Evolutionary conservation across 2,888 invertebrate genomes (phyloP).

Genomic region (Trachelus stipa): DNA sequence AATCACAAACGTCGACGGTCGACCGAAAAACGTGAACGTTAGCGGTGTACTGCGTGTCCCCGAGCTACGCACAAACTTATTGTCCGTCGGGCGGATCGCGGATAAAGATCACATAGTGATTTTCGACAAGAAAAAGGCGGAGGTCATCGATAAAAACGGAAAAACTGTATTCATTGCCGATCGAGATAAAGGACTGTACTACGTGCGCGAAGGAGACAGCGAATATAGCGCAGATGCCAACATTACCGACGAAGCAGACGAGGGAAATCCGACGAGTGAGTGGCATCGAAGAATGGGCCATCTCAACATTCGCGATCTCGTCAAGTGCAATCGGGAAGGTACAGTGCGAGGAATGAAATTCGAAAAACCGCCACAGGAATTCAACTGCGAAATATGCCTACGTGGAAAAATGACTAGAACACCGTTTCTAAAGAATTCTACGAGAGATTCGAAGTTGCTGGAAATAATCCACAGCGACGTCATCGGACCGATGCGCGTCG

Average conservation of each 20-base stretch:
- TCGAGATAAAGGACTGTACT: conserved; percentile 22
- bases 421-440: conserved; percentile 27
- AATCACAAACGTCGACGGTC: conserved; percentile 16
- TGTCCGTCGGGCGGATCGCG: conserved; percentile 24
- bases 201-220: conserved; percentile 5
- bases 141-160: conserved; percentile 14
- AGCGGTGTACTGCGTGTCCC: conserved; percentile 13
- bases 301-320: conserved; percentile 27
- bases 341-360: conserved; percentile 18
- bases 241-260: background rate
- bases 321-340: conserved; percentile 17
- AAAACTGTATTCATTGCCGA: conserved; percentile 14
- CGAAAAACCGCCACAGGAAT: conserved; percentile 1
- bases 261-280: conserved; percentile 2
- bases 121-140: conserved; percentile 14
- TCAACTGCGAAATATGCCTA: conserved; percentile 28
- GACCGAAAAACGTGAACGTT: conserved; percentile 14
- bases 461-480: conserved; percentile 42
- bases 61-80: conserved; percentile 18
- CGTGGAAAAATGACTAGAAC: conserved; percentile 30
- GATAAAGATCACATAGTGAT: conserved; percentile 14
- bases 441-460: conserved; percentile 23
- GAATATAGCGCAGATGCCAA: background rate
- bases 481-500: conserved; percentile 35
- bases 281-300: conserved; percentile 33